Evolutionary conservation across 2,113 vertebrate species (phyloP), one percentile per base, ranked within the genome.

Genomic region (Pholis gunnellus): DNA sequence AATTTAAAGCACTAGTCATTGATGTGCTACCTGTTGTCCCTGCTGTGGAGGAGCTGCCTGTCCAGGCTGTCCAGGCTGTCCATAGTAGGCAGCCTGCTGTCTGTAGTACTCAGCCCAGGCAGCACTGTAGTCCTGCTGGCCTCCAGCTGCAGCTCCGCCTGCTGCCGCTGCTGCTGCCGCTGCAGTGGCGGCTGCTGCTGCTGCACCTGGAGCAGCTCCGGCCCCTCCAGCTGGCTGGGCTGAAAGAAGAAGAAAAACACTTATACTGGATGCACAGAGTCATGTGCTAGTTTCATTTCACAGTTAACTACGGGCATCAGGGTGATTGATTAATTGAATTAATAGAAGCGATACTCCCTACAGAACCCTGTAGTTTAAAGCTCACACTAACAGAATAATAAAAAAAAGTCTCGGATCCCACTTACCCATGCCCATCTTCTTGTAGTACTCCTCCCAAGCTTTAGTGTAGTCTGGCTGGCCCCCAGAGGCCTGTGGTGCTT

Each of bases 91-190:
- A 2, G 97, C 97, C 90, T 98, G 97, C 92, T 98, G 97, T 93
- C 97, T 95, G 93, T 98, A 98, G 89, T 98, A 98, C 85, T 98
- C 97, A 0, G 97, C 97, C 97, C 97, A 98, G 72, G 97, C 97
- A 0, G 96, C 97, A 5, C 97, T 98, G 89, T 98, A 98, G 89
- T 98, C 97, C 5, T 96, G 92, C 85, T 96, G 95, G 27, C 94
- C 96, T 69, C 96, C 96, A 13, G 96, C 96, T 0, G 95, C 95
- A 84, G 94, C 95, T 18, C 85, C 95, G 80, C 83, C 95, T 87
- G 92, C 95, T 5, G 93, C 95, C 0, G 94, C 34, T 95, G 95
- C 93, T 59, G 95, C 93, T 72, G 91, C 88, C 54, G 95, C 94
- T 85, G 92, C 87, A 2, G 85, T 86, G 6, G 95, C 94, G 71